Evolutionary conservation across 2,797 vertebrate genomes (phyloP).

Genomic region (Cuniculus paca): DNA sequence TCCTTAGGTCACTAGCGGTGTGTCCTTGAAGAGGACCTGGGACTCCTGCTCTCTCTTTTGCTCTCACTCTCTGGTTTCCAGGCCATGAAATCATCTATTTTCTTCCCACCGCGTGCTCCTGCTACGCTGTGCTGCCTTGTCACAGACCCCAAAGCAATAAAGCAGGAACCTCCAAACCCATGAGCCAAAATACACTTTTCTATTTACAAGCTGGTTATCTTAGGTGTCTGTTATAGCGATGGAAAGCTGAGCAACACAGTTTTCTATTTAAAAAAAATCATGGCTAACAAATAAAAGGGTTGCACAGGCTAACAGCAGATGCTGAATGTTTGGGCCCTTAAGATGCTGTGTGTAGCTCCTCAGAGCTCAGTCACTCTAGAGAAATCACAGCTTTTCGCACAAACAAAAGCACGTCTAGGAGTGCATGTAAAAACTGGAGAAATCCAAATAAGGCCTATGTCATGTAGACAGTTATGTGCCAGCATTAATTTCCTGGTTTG

Average conservation of each 20-base stretch:
- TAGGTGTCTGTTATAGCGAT: not conserved
- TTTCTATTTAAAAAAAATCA: not conserved
- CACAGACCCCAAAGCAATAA: not conserved
- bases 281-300: not conserved
- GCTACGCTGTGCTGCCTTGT: not conserved
- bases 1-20: not conserved
- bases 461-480: accelerated
- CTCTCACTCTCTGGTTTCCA: not conserved
- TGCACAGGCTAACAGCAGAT: not conserved
- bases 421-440: not conserved
- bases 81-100: not conserved
- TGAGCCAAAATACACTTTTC: not conserved
- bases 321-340: not conserved
- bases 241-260: not conserved
- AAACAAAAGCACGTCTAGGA: not conserved
- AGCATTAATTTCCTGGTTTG: not conserved
- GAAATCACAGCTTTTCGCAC: not conserved
- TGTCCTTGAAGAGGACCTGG: not conserved
- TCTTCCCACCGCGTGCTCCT: accelerated
- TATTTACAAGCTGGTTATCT: not conserved
- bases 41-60: not conserved
- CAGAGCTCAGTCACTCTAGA: accelerated
- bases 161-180: not conserved
- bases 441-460: accelerated
- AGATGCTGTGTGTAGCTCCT: not conserved